These are phyloP conservation scores for Miichthys miiuy DNA, from an alignment of 2,797 vertebrate species.

Conservation along the genomic window DNA sequence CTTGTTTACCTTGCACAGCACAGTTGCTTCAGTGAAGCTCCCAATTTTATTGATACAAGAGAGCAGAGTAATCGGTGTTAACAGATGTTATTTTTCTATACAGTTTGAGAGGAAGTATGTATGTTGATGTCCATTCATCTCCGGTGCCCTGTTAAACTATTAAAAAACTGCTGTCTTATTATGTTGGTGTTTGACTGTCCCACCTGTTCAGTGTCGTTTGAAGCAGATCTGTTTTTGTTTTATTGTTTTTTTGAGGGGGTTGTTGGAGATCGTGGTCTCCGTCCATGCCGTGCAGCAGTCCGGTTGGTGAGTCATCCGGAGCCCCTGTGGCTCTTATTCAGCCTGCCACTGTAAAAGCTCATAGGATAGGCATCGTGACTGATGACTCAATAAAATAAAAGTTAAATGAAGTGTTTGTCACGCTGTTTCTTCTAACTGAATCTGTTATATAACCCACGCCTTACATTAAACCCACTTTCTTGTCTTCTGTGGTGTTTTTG, in stretches of 20 bases:
- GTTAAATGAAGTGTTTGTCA: conserved; percentile 1
- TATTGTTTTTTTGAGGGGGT: conserved; percentile 9
- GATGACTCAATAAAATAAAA: conserved; percentile 76
- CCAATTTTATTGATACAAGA: conserved; percentile 48
- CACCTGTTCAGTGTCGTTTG: conserved; percentile 34
- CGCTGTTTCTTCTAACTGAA: background rate
- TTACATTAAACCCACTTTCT: background rate
- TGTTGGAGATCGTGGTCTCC: conserved; percentile 39
- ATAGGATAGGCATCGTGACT: conserved; percentile 50
- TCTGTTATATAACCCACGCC: background rate
- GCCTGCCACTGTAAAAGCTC: conserved; percentile 50
- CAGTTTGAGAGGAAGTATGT: conserved; percentile 57
- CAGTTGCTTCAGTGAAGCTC: conserved; percentile 80
- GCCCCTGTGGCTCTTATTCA: conserved; percentile 26
- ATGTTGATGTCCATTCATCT: conserved; percentile 48
- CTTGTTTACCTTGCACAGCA: conserved; percentile 81
- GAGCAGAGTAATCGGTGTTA: conserved; percentile 40
- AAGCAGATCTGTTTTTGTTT: conserved; percentile 33
- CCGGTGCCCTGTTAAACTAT: conserved; percentile 51
- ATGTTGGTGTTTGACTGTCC: conserved; percentile 39
- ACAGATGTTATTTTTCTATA: conserved; percentile 84
- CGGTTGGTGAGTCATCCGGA: conserved; percentile 53
- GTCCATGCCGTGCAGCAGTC: conserved; percentile 38
- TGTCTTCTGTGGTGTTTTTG: background rate
- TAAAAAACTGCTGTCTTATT: conserved; percentile 56